phyloP scores from a whole-genome alignment of 2,888 invertebrate genomes.

The Hyalella azteca region DNA sequence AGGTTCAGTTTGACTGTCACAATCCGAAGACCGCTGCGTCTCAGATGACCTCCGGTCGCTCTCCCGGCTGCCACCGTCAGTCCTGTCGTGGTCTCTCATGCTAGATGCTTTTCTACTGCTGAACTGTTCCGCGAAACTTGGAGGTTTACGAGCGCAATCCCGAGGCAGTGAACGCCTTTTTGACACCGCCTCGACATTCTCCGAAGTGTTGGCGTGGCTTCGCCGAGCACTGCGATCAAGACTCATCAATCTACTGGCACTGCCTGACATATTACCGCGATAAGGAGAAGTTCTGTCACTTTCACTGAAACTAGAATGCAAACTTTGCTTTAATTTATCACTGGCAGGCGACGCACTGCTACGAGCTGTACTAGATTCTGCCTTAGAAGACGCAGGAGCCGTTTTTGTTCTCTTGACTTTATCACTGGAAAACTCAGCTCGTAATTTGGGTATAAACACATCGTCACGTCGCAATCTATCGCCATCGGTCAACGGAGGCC shows the following conservation, averaged over 20 bases:
- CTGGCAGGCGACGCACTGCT: constrained; percentile 34
- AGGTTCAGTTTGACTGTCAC: constrained; percentile 52
- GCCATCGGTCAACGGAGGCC: constrained; percentile 33
- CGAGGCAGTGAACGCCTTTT: constrained; percentile 56
- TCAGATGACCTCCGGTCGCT: neutral
- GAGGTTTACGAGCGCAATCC: constrained; percentile 42
- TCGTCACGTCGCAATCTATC: constrained; percentile 51
- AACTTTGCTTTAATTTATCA: constrained; percentile 47
- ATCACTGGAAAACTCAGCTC: constrained; percentile 55
- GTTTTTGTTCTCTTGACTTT: constrained; percentile 52
- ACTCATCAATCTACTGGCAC: constrained; percentile 52
- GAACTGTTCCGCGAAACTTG: neutral
- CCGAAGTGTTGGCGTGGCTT: constrained; percentile 51
- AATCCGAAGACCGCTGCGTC: constrained; percentile 18
- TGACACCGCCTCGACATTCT: constrained; percentile 49
- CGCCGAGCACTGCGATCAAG: constrained; percentile 53
- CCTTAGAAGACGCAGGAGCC: constrained; percentile 3
- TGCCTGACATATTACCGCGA: constrained; percentile 40
- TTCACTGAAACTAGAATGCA: constrained; percentile 35
- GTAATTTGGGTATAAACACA: constrained; percentile 56
- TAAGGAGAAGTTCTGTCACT: constrained; percentile 51
- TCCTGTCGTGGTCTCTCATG: neutral
- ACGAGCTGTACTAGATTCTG: neutral
- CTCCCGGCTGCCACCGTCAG: neutral
- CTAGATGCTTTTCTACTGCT: constrained; percentile 10